Percentiles rank a stretch among this genome's conserved stretches.
These are phyloP conservation scores for Troides helena DNA, from an alignment of 2,888 invertebrate genomes.

Conservation along the genomic window DNA sequence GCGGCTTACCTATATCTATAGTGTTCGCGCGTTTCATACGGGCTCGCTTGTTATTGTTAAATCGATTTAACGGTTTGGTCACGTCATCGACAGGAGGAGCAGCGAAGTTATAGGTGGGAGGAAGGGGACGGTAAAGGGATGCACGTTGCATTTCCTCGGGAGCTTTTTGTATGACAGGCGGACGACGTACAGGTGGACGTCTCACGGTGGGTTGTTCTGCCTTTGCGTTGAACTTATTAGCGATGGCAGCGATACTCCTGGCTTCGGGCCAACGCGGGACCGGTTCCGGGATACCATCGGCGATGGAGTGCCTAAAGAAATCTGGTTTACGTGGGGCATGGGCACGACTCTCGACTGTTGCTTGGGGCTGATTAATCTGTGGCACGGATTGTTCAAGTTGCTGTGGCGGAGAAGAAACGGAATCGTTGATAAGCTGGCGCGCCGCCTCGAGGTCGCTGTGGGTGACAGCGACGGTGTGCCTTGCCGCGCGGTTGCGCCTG, in stretches of 20 bases:
- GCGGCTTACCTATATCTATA: conserved; percentile 90
- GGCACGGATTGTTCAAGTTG: conserved; percentile 44
- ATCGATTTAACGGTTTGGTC: conserved; percentile 66
- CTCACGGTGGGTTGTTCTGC: conserved; percentile 44
- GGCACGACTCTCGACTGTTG: conserved; percentile 55
- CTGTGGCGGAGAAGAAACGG: conserved; percentile 52
- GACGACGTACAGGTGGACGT: conserved; percentile 33
- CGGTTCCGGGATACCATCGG: conserved; percentile 41
- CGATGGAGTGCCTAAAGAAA: conserved; percentile 68
- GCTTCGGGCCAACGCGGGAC: conserved; percentile 54
- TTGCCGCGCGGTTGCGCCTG: conserved; percentile 82
- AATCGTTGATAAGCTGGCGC: conserved; percentile 84
- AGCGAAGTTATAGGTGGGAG: conserved; percentile 70
- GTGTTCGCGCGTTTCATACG: conserved; percentile 94
- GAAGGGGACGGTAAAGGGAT: conserved; percentile 62
- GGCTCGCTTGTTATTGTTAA: conserved; percentile 83
- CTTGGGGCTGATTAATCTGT: conserved; percentile 36
- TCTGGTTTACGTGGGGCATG: conserved; percentile 55
- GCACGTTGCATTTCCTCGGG: conserved; percentile 51
- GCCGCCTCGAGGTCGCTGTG: conserved; percentile 90
- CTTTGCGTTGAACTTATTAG: conserved; percentile 64
- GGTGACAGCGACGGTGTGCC: conserved; percentile 92
- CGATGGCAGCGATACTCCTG: conserved; percentile 64
- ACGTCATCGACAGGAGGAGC: conserved; percentile 61
- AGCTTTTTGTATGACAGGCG: conserved; percentile 39